Evolutionary conservation across 1,140 invertebrate genomes (phyloP), one percentile per base, ranked within the genome.

Genomic region (Octopus sinensis): DNA sequence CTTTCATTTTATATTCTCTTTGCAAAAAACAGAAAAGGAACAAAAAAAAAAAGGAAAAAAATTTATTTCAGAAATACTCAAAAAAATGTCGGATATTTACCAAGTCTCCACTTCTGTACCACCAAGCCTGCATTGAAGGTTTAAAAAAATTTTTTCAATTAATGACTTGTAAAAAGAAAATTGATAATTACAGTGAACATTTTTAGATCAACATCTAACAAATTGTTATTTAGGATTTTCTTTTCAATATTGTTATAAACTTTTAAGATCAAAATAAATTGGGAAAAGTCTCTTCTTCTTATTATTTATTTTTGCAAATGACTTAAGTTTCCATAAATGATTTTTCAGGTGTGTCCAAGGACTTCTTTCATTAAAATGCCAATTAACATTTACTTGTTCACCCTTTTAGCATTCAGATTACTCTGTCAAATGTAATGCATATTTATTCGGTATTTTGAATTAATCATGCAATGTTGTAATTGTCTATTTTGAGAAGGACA

Each of bases 21-120:
- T 6, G 5, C 17, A 71, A 71, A 5, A 71, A 71, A 71, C 5
- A 13, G 4, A 7, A 71, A 54, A n/a, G 4, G 56, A 71, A 5
- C 6, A 75, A 71, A 12, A 79, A 73, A 12, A 77, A 43, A 78
- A n/a, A 30, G 73, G 7, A 13, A 76, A 5, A 71, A 13, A 30
- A 5, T 71, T 23, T 79, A n/a, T 56, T 77, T 23, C 56, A 9
- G 53, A 7, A 56, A 54, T 71, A 30, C 30, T 30, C 30, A 78
- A 53, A 43, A 76, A n/a, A 51, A 79, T 2, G 23, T 81, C n/a
- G 56, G 23, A 51, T 73, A 85, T 87, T 85, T 86, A 88, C 88
- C 79, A 88, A 76, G 76, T 88, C 87, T 51, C 86, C 86, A 17
- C 75, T 84, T 82, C 83, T 86, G 80, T 88, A 88, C 88, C 88